A percentile compares a stretch with the other conserved stretches of the same genome.
Conservation (phyloP, 2,113 vertebrate genomes). For the Corythornis cristatus region DNA sequence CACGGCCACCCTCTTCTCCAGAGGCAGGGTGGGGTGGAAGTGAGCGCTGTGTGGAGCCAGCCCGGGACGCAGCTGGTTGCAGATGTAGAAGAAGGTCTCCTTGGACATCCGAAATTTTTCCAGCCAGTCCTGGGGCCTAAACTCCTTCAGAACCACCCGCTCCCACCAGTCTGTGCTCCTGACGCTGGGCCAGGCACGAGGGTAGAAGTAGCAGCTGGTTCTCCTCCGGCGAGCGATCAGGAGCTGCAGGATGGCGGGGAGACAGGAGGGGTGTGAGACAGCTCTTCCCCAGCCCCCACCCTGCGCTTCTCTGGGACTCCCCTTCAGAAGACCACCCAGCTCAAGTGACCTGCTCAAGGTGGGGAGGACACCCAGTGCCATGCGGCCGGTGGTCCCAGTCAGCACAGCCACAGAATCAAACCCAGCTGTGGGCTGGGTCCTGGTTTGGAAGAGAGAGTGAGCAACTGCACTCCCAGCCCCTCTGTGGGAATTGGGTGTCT, state of each 20-base stretch:
- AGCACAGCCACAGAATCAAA: background rate
- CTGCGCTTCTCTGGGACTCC: background rate
- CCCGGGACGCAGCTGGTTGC: slow-evolving; percentile 68
- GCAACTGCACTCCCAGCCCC: fast-evolving
- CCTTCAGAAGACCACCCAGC: background rate
- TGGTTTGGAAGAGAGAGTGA: fast-evolving
- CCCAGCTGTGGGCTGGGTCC: background rate
- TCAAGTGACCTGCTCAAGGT: background rate
- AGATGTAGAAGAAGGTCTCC: slow-evolving; percentile 75
- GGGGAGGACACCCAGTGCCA: background rate
- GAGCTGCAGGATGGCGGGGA: background rate
- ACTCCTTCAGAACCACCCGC: slow-evolving; percentile 73
- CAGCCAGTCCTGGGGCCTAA: slow-evolving; percentile 76
- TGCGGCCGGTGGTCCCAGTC: fast-evolving
- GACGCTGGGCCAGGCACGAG: slow-evolving; percentile 59
- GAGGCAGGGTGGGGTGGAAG: slow-evolving; percentile 58
- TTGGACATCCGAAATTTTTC: slow-evolving; percentile 78
- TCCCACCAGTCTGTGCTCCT: slow-evolving; percentile 73
- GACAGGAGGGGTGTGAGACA: fast-evolving
- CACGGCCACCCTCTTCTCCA: slow-evolving; percentile 76
- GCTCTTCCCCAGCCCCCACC: fast-evolving
- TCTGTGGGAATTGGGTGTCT: background rate
- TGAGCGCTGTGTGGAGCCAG: slow-evolving; percentile 49
- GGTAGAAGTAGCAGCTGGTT: slow-evolving; percentile 64
- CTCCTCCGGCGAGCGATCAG: slow-evolving; percentile 63